Evolutionary conservation across 2,797 vertebrate species (phyloP).

Genomic region (Pantherophis vulpinus): DNA sequence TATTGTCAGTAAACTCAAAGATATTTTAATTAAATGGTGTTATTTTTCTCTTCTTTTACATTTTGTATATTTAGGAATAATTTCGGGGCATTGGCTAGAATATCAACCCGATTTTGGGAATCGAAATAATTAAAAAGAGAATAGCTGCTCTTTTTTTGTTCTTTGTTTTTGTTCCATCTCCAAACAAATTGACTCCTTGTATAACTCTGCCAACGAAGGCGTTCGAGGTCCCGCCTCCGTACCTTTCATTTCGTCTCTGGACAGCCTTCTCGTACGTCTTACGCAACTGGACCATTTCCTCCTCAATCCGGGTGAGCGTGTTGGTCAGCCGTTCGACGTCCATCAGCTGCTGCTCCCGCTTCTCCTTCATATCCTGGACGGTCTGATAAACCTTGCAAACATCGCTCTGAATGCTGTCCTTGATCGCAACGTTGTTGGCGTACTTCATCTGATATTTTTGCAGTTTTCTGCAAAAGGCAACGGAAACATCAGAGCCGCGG

Average conservation of each 20-base stretch:
- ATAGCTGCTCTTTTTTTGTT: not conserved
- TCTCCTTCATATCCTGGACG: constrained; percentile 74
- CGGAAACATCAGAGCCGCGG: not conserved
- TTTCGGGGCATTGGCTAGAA: not conserved
- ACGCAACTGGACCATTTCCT: constrained; percentile 73
- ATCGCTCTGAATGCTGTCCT: constrained; percentile 76
- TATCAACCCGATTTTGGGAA: not conserved
- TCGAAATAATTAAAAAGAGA: not conserved
- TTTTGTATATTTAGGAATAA: not conserved
- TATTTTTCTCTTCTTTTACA: not conserved
- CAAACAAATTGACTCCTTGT: not conserved
- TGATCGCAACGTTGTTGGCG: constrained; percentile 70
- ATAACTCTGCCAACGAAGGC: not conserved
- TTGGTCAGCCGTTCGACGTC: constrained; percentile 73
- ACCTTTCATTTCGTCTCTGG: constrained; percentile 81
- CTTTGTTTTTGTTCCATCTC: not conserved
- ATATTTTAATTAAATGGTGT: not conserved
- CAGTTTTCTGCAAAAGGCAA: constrained; percentile 74
- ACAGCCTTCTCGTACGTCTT: constrained; percentile 73
- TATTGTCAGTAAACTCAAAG: not conserved
- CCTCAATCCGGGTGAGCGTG: constrained; percentile 71
- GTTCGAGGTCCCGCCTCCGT: not conserved
- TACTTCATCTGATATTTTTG: constrained; percentile 78
- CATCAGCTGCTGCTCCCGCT: constrained; percentile 73
- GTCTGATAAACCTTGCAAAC: constrained; percentile 67